A percentile compares a stretch with the other conserved stretches of the same genome.
phyloP scores from a whole-genome alignment of 1,140 invertebrate genomes.

The Heliconius melpomene region DNA sequence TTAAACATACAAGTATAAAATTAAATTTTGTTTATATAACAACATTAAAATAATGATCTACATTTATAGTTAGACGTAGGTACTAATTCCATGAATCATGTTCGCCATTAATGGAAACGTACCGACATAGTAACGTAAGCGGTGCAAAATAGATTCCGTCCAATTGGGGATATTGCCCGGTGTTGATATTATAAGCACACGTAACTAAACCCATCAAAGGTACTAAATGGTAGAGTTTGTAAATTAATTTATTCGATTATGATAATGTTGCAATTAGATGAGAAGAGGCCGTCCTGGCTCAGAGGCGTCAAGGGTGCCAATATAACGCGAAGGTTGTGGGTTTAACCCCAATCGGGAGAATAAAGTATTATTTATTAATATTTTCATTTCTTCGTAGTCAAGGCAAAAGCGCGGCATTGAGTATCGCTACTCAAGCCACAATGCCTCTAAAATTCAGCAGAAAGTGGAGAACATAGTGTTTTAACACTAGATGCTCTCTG shows the following conservation, averaged over 20 bases:
- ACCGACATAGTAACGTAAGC: slow-evolving; percentile 6
- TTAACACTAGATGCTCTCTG: too few relatives aligned
- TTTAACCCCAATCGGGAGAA: too few relatives aligned
- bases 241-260: not conserved
- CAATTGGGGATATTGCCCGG: slow-evolving; percentile 9
- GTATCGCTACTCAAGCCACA: too few relatives aligned
- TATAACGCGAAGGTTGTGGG: too few relatives aligned
- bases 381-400: too few relatives aligned
- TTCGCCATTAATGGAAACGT: slow-evolving; percentile 17
- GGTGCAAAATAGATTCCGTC: slow-evolving; percentile 2
- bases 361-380: too few relatives aligned
- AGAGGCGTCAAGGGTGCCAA: too few relatives aligned
- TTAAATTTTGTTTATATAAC: not conserved
- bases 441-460: too few relatives aligned
- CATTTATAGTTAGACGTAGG: not conserved
- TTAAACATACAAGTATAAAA: not conserved
- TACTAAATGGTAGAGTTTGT: not conserved
- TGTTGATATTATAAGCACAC: slow-evolving; percentile 3
- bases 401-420: too few relatives aligned
- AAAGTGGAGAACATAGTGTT: too few relatives aligned
- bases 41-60: slow-evolving; percentile 3
- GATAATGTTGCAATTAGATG: not conserved
- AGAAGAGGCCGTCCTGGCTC: too few relatives aligned
- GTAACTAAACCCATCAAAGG: not conserved
- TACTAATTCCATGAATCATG: slow-evolving; percentile 18